Evolutionary conservation across 2,888 invertebrate species (phyloP).

Genomic region (Ochropleura leucogaster): DNA sequence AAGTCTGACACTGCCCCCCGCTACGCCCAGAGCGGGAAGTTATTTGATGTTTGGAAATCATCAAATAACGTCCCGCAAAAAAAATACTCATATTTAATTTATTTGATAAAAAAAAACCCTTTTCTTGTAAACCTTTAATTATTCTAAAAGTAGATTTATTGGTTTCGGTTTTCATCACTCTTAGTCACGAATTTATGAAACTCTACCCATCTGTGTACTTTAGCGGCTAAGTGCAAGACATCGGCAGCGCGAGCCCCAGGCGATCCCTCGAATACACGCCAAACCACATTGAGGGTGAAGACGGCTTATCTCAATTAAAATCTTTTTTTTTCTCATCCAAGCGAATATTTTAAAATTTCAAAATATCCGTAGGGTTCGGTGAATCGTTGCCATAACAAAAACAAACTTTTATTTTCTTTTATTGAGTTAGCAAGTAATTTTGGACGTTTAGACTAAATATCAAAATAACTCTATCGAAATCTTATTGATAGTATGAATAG

Average conservation of each 20-base stretch:
- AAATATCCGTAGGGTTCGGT: slow-evolving; percentile 77
- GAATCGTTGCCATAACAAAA: slow-evolving; percentile 71
- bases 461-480: slow-evolving; percentile 33
- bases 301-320: slow-evolving; percentile 84
- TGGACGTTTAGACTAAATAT: slow-evolving; percentile 46
- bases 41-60: too few species aligned
- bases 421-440: slow-evolving; percentile 56
- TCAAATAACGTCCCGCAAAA: too few species aligned
- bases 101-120: too few species aligned
- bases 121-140: neutral
- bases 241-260: slow-evolving; percentile 60
- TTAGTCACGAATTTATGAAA: slow-evolving; percentile 30
- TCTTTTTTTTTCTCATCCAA: slow-evolving; percentile 75
- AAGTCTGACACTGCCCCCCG: too few species aligned
- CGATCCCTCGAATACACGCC: slow-evolving; percentile 65
- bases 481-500: slow-evolving; percentile 11
- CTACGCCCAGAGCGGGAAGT: too few species aligned
- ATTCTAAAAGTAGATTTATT: neutral
- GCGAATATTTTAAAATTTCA: slow-evolving; percentile 77
- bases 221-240: slow-evolving; percentile 60
- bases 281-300: slow-evolving; percentile 68
- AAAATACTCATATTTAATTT: too few species aligned
- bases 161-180: slow-evolving; percentile 1
- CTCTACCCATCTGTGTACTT: slow-evolving; percentile 38
- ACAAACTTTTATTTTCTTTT: slow-evolving; percentile 67